phyloP scores from a whole-genome alignment of 2,888 invertebrate species.

The Criorhina ranunculi region DNA sequence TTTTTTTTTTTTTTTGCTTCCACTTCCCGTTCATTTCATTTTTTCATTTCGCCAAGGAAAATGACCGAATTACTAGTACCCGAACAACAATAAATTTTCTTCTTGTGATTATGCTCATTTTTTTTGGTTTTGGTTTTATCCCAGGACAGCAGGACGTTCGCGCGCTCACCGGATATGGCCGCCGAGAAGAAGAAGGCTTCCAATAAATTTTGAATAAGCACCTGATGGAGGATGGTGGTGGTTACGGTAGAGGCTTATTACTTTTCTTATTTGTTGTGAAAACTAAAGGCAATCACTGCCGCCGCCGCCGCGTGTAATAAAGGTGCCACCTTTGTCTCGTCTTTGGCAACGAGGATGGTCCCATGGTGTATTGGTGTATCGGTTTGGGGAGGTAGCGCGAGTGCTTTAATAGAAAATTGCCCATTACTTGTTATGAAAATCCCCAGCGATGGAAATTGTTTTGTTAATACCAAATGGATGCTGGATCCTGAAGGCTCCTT shows the following conservation, averaged over 20 bases:
- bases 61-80: conserved; percentile 74
- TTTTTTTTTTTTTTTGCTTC: background rate
- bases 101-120: conserved; percentile 70
- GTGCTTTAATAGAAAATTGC: conserved; percentile 71
- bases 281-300: conserved; percentile 51
- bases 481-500: conserved; percentile 17
- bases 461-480: conserved; percentile 63
- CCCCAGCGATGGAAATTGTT: conserved; percentile 53
- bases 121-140: conserved; percentile 52
- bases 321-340: conserved; percentile 35
- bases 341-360: background rate
- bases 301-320: conserved; percentile 29
- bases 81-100: conserved; percentile 74
- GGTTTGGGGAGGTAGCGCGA: conserved; percentile 39
- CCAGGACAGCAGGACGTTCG: conserved; percentile 45
- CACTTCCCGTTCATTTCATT: conserved; percentile 39
- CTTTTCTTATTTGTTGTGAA: conserved; percentile 63
- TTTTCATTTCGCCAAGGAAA: conserved; percentile 66
- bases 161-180: background rate
- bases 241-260: conserved; percentile 58
- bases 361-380: background rate
- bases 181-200: conserved; percentile 40
- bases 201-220: conserved; percentile 74
- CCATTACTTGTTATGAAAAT: conserved; percentile 70
- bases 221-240: conserved; percentile 61